Evolutionary conservation across 2,797 vertebrate genomes (phyloP).

Genomic region (Clamator glandarius): DNA sequence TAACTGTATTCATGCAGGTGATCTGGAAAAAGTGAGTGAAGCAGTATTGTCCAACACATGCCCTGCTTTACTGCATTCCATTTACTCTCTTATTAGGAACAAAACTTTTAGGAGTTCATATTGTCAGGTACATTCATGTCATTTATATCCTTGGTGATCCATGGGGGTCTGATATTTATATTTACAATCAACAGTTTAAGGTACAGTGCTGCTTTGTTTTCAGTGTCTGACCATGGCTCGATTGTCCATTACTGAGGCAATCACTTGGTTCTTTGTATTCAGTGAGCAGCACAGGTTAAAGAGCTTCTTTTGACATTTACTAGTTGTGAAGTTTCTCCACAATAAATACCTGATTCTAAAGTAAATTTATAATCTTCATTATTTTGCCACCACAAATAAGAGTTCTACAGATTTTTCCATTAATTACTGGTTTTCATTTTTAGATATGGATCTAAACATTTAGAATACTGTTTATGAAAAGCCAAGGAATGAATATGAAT

Average conservation of each 20-base stretch:
- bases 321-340: not conserved
- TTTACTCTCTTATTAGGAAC: not conserved
- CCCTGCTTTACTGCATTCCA: not conserved
- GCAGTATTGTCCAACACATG: fast-evolving
- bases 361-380: slow-evolving; percentile 61
- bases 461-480: not conserved
- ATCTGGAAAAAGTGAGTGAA: not conserved
- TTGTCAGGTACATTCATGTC: not conserved
- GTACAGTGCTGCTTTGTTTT: slow-evolving; percentile 18
- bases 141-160: not conserved
- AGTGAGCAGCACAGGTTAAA: slow-evolving; percentile 2
- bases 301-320: slow-evolving; percentile 21
- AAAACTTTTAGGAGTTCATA: not conserved
- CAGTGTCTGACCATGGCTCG: slow-evolving; percentile 53
- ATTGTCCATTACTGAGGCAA: slow-evolving; percentile 56
- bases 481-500: not conserved
- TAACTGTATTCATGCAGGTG: not conserved
- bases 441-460: not conserved
- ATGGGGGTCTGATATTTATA: slow-evolving; percentile 40
- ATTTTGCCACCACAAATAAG: slow-evolving; percentile 13
- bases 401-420: not conserved
- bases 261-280: slow-evolving; percentile 54
- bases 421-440: slow-evolving; percentile 25
- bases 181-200: slow-evolving; percentile 62
- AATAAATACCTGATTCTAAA: slow-evolving; percentile 28